Conservation (phyloP, 2,888 invertebrate genomes). For the Heteromurus nitidus region DNA sequence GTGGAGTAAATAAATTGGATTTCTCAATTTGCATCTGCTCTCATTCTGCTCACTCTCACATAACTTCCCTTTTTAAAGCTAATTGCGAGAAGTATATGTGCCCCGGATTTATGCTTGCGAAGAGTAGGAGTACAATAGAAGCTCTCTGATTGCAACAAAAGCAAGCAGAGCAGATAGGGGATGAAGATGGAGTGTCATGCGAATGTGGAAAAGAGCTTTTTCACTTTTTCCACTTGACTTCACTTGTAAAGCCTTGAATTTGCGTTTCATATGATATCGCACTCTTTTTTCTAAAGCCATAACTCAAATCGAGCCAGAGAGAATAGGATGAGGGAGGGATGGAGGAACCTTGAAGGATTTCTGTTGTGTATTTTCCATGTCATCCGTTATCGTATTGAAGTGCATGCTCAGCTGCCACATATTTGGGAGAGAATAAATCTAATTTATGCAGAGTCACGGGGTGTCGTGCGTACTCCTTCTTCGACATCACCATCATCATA, state of each 20-base stretch:
- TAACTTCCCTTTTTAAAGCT: background rate
- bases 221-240: conserved; percentile 1
- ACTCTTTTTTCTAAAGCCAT: too few relatives aligned
- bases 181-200: background rate
- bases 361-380: background rate
- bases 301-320: too few relatives aligned
- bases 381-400: too few relatives aligned
- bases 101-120: background rate
- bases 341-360: background rate
- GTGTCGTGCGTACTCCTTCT: too few relatives aligned
- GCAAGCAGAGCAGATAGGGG: too few relatives aligned
- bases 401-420: background rate
- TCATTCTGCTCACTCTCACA: background rate
- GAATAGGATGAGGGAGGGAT: too few relatives aligned
- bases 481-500: too few relatives aligned
- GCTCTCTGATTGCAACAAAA: too few relatives aligned
- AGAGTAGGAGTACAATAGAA: too few relatives aligned
- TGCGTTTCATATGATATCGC: background rate
- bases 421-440: conserved; percentile 17
- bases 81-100: background rate
- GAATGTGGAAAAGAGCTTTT: background rate
- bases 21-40: background rate
- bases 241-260: background rate
- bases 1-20: conserved; percentile 3
- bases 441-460: conserved; percentile 18